Conservation (phyloP, 1,140 invertebrate species). For the Drosophila persimilis region DNA sequence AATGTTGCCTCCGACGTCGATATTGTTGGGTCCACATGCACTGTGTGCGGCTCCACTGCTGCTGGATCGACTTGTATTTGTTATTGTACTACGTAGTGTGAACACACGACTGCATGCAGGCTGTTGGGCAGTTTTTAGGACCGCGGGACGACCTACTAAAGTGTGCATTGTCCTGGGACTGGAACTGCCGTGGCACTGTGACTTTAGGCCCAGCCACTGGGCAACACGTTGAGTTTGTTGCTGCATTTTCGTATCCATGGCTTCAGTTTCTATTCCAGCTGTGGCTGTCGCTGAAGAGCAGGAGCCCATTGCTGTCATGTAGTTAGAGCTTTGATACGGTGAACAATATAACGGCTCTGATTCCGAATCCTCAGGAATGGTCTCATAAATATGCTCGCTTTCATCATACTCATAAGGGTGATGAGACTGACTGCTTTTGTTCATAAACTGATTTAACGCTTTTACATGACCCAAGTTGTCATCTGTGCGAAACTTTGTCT, state of each 20-base stretch:
- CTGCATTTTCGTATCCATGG: conserved; percentile 56
- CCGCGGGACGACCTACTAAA: conserved; percentile 19
- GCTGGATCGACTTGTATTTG: conserved; percentile 65
- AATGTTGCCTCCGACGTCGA: conserved; percentile 14
- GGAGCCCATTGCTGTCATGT: conserved; percentile 66
- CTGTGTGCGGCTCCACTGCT: conserved; percentile 54
- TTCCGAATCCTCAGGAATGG: conserved; percentile 87
- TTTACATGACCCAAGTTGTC: background rate
- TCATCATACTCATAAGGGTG: conserved; percentile 61
- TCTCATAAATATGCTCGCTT: conserved; percentile 88
- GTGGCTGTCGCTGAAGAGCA: conserved; percentile 52
- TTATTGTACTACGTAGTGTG: conserved; percentile 59
- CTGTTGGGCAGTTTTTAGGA: conserved; percentile 20
- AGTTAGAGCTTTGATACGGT: conserved; percentile 85
- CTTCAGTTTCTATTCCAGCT: conserved; percentile 34
- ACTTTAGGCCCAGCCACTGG: conserved; percentile 72
- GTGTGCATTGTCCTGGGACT: conserved; percentile 24
- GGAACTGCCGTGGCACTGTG: conserved; percentile 26
- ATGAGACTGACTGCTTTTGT: conserved; percentile 16
- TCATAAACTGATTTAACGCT: conserved; percentile 5
- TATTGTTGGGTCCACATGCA: conserved; percentile 31
- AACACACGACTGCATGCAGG: conserved; percentile 50
- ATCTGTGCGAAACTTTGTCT: background rate
- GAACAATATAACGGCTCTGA: conserved; percentile 87
- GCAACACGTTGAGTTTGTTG: conserved; percentile 75